Evolutionary conservation across 2,113 vertebrate species (phyloP).

Genomic region (Leiothrix lutea): DNA sequence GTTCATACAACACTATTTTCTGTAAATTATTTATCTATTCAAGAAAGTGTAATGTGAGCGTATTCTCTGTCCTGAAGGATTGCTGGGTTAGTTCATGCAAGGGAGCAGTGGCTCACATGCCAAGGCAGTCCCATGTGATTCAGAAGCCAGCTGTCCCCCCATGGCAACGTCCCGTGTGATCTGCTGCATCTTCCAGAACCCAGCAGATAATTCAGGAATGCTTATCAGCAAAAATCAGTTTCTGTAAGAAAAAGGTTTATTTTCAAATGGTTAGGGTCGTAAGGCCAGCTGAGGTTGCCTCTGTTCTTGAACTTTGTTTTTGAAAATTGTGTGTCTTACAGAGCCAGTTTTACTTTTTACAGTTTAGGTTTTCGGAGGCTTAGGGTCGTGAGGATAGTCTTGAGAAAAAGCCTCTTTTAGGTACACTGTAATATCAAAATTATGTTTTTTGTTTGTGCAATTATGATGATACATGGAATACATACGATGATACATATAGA

Average conservation of each 20-base stretch:
- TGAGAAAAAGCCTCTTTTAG: not conserved
- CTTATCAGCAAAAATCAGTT: not conserved
- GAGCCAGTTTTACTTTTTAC: not conserved
- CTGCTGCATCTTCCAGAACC: not conserved
- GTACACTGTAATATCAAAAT: not conserved
- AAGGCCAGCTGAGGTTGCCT: not conserved
- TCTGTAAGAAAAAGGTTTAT: not conserved
- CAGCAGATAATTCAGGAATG: not conserved
- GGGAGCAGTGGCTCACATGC: not conserved
- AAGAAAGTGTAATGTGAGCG: not conserved
- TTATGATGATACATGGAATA: not conserved
- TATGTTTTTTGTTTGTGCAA: accelerated
- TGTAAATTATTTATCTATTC: not conserved
- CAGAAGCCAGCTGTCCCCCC: not conserved
- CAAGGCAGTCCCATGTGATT: not conserved
- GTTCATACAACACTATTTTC: not conserved
- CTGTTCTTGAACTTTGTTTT: not conserved
- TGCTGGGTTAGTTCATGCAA: not conserved
- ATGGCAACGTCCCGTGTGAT: accelerated
- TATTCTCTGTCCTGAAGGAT: not conserved
- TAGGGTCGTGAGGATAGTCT: not conserved
- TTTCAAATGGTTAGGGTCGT: not conserved
- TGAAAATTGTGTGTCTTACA: not conserved
- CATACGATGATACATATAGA: not conserved
- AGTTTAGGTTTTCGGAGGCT: not conserved